A percentile compares a stretch with the other conserved stretches of the same genome.
phyloP scores from a whole-genome alignment of 1,140 invertebrate genomes.

The Heterodera carotae region DNA sequence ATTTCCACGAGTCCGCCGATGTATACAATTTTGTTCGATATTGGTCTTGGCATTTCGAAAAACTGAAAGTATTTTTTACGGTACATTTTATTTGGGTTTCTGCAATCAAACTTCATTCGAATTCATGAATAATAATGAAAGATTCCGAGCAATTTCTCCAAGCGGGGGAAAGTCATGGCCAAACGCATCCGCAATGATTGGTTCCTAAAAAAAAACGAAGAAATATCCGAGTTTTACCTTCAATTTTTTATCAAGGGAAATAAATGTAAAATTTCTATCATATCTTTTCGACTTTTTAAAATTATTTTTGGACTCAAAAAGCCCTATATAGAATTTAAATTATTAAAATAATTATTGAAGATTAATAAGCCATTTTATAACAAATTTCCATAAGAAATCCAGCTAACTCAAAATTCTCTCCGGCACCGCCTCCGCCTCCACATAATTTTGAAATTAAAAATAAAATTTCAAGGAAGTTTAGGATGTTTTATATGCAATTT shows the following conservation, averaged over 20 bases:
- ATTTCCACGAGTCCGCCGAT: constrained; percentile 31
- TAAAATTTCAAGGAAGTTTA: no score
- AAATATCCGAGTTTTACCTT: no score
- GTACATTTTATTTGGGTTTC: background rate
- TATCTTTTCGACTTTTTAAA: no score
- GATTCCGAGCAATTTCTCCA: constrained; percentile 24
- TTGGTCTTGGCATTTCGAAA: constrained; percentile 32
- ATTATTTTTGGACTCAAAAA: no score
- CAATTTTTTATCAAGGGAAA: background rate
- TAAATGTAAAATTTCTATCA: background rate
- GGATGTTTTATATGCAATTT: no score
- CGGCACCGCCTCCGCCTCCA: no score
- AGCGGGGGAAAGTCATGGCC: constrained; percentile 20
- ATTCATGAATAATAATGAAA: constrained; percentile 32
- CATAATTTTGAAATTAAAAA: no score
- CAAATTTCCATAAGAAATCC: no score
- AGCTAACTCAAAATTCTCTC: no score
- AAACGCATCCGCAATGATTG: constrained; percentile 27
- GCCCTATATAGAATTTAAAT: no score
- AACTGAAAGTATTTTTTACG: background rate
- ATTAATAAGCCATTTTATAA: no score
- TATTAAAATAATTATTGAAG: no score
- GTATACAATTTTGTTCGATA: constrained; percentile 39
- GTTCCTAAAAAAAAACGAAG: constrained; percentile 13
- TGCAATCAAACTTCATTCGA: constrained; percentile 3